Percentiles rank a stretch among this genome's conserved stretches.
Conservation (phyloP, 1,140 invertebrate species). For the Lepidostoma basale region DNA sequence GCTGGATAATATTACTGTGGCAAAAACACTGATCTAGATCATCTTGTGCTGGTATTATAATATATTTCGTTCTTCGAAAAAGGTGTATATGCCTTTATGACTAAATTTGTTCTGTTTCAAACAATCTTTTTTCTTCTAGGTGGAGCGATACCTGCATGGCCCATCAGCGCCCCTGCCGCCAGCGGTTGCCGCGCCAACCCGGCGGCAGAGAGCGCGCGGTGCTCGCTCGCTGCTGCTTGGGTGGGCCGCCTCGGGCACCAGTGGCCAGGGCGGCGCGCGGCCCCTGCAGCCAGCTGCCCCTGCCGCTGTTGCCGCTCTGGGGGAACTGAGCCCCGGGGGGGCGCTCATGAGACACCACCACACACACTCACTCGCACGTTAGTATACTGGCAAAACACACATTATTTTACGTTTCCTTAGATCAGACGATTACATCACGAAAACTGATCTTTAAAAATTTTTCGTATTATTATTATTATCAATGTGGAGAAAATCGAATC, state of each 20-base stretch:
- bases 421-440: too few species aligned
- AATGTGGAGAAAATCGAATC: too few species aligned
- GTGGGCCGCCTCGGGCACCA: slow-evolving; percentile 52
- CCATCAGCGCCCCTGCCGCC: slow-evolving; percentile 47
- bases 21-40: too few species aligned
- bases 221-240: slow-evolving; percentile 35
- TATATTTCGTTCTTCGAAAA: too few species aligned
- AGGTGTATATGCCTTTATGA: too few species aligned
- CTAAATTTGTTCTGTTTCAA: too few species aligned
- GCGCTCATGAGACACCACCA: slow-evolving; percentile 87
- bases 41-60: too few species aligned
- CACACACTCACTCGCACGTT: slow-evolving; percentile 78
- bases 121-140: slow-evolving; percentile 50
- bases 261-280: slow-evolving; percentile 49
- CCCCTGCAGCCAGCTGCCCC: slow-evolving; percentile 51
- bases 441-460: too few species aligned
- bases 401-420: not conserved
- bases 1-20: slow-evolving; percentile 50
- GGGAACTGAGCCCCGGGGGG: slow-evolving; percentile 92
- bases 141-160: slow-evolving; percentile 86
- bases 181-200: not conserved
- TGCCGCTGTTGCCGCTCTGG: slow-evolving; percentile 77
- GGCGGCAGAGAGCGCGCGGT: slow-evolving; percentile 28
- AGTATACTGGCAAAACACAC: slow-evolving; percentile 51
- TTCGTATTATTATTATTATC: too few species aligned